Base-by-base conservation (phyloP, 2,888 invertebrate species). In the Thalpophila matura region DNA sequence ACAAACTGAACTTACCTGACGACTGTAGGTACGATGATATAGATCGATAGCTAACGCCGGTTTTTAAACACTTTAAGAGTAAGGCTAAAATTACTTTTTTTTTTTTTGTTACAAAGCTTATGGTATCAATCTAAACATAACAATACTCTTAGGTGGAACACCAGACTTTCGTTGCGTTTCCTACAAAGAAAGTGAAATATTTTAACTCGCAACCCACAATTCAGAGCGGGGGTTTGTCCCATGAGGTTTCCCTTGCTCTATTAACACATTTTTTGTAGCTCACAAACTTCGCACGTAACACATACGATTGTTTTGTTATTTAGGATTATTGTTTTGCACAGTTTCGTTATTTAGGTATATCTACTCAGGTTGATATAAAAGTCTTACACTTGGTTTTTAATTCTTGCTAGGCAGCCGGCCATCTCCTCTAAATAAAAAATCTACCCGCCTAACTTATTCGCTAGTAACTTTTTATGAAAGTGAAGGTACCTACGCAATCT, bases 391-490 rank as follows among this genome's bases (percentile, higher is more conserved):
- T 75, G 73, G 61, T 75, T 80, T 73, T 74, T 78, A 81, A 74
- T 76, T 75, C 72, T 79, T 81, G 65, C 69, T 70, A 72, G 74
- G 74, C 31, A 71, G 46, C 5, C 18, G 46, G 66, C 77, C 67
- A 65, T 79, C 70, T 67, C 46, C 78, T 66, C 65, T 87, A 77
- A 88, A 87, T 88, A 87, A 88, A 86, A 80, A 62, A 89, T 86
- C 64, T 73, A 10, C 59, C 53, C 33, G 45, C 43, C 45, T 75
- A 85, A 87, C 80, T 84, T 86, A 88, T 82, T 76, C 73, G 76
- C 84, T 85, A 86, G 83, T 90, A 86, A 89, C 83, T 88, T 91
- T 92, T 91, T 89, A 91, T 88, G 88, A 83, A 86, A 85, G 77
- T 85, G 84, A 84, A 84, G 63, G 76, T 79, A 37, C 67, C 59